These are phyloP conservation scores for Cochlearius cochlearius DNA, from an alignment of 2,113 vertebrate species.

Conservation along the genomic window DNA sequence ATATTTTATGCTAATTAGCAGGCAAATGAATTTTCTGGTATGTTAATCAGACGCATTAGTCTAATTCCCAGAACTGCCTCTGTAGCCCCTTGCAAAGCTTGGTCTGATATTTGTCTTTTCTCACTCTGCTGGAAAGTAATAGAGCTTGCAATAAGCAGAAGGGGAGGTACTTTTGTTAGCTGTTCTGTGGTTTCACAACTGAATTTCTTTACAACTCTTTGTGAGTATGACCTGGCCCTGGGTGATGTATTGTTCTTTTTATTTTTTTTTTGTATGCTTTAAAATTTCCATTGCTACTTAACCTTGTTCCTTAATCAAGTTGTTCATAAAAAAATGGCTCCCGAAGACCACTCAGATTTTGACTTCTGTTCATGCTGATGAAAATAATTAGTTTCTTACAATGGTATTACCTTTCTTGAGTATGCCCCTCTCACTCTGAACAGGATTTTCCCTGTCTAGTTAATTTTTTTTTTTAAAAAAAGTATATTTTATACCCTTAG, in stretches of 20 bases:
- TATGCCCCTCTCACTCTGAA: neutral
- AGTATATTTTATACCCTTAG: neutral
- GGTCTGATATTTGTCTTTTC: conserved; percentile 23
- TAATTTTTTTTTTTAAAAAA: neutral
- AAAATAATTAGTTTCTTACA: neutral
- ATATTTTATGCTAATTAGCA: conserved; percentile 55
- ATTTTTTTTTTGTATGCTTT: neutral
- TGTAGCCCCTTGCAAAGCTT: conserved; percentile 1
- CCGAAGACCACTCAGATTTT: neutral
- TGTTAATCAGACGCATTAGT: conserved; percentile 49
- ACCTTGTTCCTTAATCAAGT: neutral
- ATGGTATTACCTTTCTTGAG: neutral
- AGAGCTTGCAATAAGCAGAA: conserved; percentile 5
- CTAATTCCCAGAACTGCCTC: conserved; percentile 14
- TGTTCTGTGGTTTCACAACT: neutral
- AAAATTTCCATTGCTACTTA: neutral
- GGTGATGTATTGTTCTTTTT: neutral
- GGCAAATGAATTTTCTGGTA: conserved; percentile 44
- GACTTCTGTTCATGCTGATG: neutral
- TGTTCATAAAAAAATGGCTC: neutral
- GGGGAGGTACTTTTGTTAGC: neutral
- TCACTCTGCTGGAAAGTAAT: conserved; percentile 20
- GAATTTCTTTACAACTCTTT: neutral
- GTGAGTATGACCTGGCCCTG: neutral
- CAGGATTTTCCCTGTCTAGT: neutral